Conservation (phyloP, 1,140 invertebrate genomes). For the Macrobrachium nipponense region DNA sequence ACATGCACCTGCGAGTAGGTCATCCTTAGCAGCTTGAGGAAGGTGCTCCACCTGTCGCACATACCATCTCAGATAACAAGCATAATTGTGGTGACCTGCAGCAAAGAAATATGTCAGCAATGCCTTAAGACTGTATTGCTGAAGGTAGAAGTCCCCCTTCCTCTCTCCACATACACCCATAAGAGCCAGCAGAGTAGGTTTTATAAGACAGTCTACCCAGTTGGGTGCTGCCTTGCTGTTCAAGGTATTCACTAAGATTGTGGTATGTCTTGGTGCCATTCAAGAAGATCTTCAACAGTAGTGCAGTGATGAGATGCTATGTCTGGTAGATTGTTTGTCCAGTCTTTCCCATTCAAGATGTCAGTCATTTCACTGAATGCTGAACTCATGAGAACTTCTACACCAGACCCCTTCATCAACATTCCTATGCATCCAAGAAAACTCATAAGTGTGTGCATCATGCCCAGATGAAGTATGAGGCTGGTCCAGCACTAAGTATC, state of each 20-base stretch:
- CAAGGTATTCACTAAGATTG: background rate
- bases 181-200: slow-evolving; percentile 13
- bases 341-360: slow-evolving; percentile 16
- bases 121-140: background rate
- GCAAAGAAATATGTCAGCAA: background rate
- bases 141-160: background rate
- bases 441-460: slow-evolving; percentile 15
- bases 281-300: background rate
- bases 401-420: too few relatives aligned
- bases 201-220: background rate
- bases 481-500: background rate
- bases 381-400: background rate
- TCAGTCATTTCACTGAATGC: background rate
- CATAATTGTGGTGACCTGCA: slow-evolving; percentile 3
- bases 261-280: background rate
- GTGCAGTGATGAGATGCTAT: slow-evolving; percentile 24
- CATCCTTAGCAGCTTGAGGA: background rate
- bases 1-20: background rate
- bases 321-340: slow-evolving; percentile 15
- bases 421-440: too few relatives aligned
- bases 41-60: background rate
- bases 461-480: background rate
- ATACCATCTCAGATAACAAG: background rate
- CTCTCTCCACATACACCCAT: background rate
- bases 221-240: background rate